These are phyloP conservation scores for Samia ricini DNA, from an alignment of 1,140 invertebrate species.

Conservation along the genomic window DNA sequence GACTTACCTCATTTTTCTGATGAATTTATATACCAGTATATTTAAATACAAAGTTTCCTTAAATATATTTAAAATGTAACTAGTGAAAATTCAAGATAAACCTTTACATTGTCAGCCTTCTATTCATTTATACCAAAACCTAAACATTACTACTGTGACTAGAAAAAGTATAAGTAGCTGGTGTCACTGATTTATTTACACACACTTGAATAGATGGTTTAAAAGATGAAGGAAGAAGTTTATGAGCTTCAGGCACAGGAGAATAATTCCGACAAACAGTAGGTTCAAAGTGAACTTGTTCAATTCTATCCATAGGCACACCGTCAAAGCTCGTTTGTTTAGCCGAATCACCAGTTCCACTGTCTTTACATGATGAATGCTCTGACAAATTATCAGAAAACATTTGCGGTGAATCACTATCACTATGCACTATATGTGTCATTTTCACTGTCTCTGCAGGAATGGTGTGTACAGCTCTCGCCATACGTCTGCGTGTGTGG, in stretches of 20 bases:
- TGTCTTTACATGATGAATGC: slow-evolving; percentile 81
- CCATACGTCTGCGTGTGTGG: slow-evolving; percentile 85
- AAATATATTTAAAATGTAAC: slow-evolving; percentile 20
- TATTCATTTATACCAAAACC: slow-evolving; percentile 15
- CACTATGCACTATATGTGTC: slow-evolving; percentile 72
- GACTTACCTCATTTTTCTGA: neutral
- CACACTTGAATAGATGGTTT: slow-evolving; percentile 75
- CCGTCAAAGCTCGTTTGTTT: slow-evolving; percentile 80
- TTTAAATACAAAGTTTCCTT: neutral
- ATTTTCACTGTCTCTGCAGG: slow-evolving; percentile 70
- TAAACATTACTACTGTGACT: slow-evolving; percentile 74
- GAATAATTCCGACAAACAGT: slow-evolving; percentile 64
- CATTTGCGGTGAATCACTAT: slow-evolving; percentile 69
- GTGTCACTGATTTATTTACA: slow-evolving; percentile 73
- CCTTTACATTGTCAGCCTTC: slow-evolving; percentile 24
- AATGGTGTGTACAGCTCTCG: slow-evolving; percentile 58
- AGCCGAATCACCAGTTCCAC: slow-evolving; percentile 83
- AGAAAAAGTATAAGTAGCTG: slow-evolving; percentile 76
- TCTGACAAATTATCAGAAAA: slow-evolving; percentile 76
- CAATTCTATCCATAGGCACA: slow-evolving; percentile 65
- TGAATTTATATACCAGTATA: neutral
- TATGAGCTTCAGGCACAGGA: slow-evolving; percentile 70
- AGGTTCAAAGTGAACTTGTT: slow-evolving; percentile 70
- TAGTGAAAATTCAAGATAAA: slow-evolving; percentile 59
- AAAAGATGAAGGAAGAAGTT: slow-evolving; percentile 72